phyloP scores from a whole-genome alignment of 2,797 vertebrate genomes.

The Prionace glauca region DNA sequence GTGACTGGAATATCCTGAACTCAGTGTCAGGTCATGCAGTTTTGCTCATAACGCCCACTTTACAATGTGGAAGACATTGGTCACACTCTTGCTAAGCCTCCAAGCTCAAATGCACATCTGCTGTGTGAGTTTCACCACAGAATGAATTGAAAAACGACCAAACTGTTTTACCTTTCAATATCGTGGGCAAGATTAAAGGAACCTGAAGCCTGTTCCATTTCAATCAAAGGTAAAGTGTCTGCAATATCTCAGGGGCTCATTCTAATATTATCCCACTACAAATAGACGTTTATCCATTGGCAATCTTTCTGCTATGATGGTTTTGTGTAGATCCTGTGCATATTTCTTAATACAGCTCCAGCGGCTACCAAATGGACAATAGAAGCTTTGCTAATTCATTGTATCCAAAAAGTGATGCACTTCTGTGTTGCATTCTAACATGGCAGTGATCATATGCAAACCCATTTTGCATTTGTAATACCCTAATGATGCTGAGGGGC shows the following conservation, averaged over 20 bases:
- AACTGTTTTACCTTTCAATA: background rate
- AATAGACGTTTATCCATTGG: background rate
- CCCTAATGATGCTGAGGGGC: no score
- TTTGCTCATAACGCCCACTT: background rate
- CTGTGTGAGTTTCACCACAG: background rate
- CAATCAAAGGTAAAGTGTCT: background rate
- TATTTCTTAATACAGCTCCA: background rate
- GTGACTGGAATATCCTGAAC: background rate
- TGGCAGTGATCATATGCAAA: background rate
- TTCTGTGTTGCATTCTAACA: background rate
- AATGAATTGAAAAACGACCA: background rate
- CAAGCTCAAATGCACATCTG: background rate
- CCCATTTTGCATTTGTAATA: background rate
- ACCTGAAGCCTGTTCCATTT: background rate
- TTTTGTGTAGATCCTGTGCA: background rate
- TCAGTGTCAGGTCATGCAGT: background rate
- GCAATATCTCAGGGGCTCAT: background rate
- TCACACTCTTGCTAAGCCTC: slow-evolving; percentile 3
- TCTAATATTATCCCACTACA: background rate
- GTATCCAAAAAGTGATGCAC: background rate
- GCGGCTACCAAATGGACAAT: background rate
- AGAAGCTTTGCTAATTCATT: background rate
- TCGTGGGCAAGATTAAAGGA: background rate
- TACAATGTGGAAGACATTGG: slow-evolving; percentile 28
- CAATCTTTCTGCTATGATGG: background rate